Base-by-base conservation (phyloP, 2,113 vertebrate genomes). In the Anolis sagrei region DNA sequence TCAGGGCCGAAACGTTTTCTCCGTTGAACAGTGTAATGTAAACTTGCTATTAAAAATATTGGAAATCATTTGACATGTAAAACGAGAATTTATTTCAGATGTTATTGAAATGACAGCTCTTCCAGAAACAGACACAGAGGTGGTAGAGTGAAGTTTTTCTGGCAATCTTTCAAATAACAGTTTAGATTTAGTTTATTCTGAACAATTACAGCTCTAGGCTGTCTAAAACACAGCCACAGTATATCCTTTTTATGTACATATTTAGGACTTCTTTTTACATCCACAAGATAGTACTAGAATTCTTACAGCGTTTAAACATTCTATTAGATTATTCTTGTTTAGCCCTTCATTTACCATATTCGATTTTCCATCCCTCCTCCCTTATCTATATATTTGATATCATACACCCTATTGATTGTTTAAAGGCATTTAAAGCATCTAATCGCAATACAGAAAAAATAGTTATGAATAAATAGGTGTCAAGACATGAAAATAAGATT, bases 181-280 rank as follows among this genome's bases (percentile, higher is more conserved):
- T 94, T 93, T 82, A 48, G 88, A 92, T 84, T 89, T 72, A 88
- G 48, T 80, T 89, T 84, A 74, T 89, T 89, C 90, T 66, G 79
- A 93, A 74, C 81, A 91, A 78, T 89, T 91, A 91, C 16, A 29
- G 81, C 89, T 81, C 92, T 83, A 88, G 89, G 81, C 95, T 95
- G 95, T 95, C 93, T 95, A 95, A 95, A 96, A 95, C 93, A 96
- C 95, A 96, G 95, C 85, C 90, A 79, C 5, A n/a, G 81, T 77
- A 82, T 61, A 87, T 86, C 76, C 76, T 29, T 89, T 84, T 82
- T 90, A 87, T 84, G 88, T 82, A 86, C 75, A 7, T 75, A 86
- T 87, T 73, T 82, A 83, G 58, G 84, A 87, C 92, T 91, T 93
- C 92, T 84, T 88, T 92, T 95, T 95, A 95, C 90, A 68, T 87